phyloP scores from a whole-genome alignment of 2,888 invertebrate genomes.

The Noctua comes region DNA sequence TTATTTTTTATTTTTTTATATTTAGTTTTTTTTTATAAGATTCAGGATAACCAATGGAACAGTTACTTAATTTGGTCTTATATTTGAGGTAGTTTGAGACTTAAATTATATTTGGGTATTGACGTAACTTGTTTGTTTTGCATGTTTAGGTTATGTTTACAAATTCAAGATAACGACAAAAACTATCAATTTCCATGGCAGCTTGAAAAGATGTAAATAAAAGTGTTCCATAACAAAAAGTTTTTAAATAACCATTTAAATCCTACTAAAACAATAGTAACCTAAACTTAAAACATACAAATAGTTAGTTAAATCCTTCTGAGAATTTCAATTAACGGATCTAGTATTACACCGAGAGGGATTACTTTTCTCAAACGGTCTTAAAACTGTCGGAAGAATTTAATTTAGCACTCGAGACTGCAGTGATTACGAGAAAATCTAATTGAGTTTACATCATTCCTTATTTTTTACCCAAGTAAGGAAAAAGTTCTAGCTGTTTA shows the following conservation, averaged over 20 bases:
- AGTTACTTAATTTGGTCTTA: not conserved
- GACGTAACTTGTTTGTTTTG: not conserved
- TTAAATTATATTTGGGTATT: not conserved
- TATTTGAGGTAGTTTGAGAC: not conserved
- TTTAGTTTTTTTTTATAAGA: too few species aligned
- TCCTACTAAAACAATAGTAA: not conserved
- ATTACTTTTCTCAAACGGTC: slow-evolving; percentile 47
- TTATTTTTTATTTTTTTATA: too few species aligned
- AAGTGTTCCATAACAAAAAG: not conserved
- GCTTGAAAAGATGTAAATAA: not conserved
- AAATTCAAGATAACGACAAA: not conserved
- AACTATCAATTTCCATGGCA: not conserved
- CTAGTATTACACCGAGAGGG: slow-evolving; percentile 9
- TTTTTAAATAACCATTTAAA: not conserved
- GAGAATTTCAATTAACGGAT: slow-evolving; percentile 50
- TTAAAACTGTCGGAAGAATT: slow-evolving; percentile 51
- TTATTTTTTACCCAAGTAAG: slow-evolving; percentile 18
- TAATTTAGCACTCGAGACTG: slow-evolving; percentile 52
- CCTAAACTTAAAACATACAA: not conserved
- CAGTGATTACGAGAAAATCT: slow-evolving; percentile 48
- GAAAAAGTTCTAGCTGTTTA: not conserved
- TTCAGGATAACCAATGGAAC: not conserved
- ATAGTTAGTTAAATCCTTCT: slow-evolving; percentile 1
- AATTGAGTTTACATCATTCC: slow-evolving; percentile 27
- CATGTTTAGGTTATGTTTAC: not conserved